Evolutionary conservation across 2,113 vertebrate genomes (phyloP).

Genomic region (Pholis gunnellus): DNA sequence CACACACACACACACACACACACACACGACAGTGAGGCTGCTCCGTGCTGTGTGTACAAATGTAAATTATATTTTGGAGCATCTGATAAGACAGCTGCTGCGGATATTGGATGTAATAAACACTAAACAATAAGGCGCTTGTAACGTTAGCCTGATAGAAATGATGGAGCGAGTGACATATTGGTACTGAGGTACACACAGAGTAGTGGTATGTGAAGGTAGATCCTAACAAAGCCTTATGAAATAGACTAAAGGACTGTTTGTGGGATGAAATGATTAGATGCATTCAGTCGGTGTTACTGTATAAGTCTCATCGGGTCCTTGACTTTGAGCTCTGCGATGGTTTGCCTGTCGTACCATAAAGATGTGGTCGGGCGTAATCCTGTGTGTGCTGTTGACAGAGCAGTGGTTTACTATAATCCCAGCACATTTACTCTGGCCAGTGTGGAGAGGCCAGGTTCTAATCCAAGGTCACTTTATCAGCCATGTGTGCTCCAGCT

Average conservation of each 20-base stretch:
- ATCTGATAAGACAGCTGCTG: slow-evolving; percentile 40
- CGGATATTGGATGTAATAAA: slow-evolving; percentile 28
- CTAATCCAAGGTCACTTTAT: slow-evolving; percentile 74
- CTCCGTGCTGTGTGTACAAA: slow-evolving; percentile 11
- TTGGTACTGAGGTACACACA: not conserved
- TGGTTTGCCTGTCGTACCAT: slow-evolving; percentile 14
- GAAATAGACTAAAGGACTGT: not conserved
- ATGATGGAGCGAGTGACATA: not conserved
- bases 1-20: no score
- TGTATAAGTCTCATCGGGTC: not conserved
- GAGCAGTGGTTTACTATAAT: slow-evolving; percentile 63
- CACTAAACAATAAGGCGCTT: slow-evolving; percentile 12
- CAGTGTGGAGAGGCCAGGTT: slow-evolving; percentile 26
- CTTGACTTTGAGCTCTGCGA: slow-evolving; percentile 4
- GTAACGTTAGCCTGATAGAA: slow-evolving; percentile 4
- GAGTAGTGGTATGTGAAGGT: not conserved
- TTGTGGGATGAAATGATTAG: not conserved
- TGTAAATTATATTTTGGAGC: slow-evolving; percentile 18
- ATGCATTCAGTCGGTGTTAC: not conserved
- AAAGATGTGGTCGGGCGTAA: slow-evolving; percentile 49
- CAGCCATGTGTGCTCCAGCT: slow-evolving; percentile 14
- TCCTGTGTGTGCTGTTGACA: slow-evolving; percentile 50
- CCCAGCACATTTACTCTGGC: slow-evolving; percentile 59
- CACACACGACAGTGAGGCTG: not conserved
- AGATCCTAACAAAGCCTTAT: slow-evolving; percentile 2